Evolutionary conservation across 2,888 invertebrate genomes (phyloP).

Genomic region (Plemyria rubiginata): DNA sequence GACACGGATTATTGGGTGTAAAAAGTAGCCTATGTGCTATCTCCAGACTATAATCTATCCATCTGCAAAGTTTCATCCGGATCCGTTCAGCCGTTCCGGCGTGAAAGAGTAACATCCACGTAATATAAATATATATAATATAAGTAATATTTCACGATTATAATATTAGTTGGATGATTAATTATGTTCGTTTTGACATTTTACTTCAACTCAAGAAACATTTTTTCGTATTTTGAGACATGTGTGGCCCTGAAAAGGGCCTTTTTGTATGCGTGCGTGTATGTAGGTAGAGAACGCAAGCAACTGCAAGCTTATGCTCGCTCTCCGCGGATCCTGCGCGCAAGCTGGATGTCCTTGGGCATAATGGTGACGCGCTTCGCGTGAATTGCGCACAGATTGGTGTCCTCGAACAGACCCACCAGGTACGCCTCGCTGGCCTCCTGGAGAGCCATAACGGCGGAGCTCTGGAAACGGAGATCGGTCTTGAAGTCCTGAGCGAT

Average conservation of each 20-base stretch:
- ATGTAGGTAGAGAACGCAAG: neutral
- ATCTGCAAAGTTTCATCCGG: too few species aligned
- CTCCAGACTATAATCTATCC: too few species aligned
- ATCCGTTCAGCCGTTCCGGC: too few species aligned
- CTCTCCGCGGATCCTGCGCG: slow-evolving; percentile 98
- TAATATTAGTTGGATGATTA: too few species aligned
- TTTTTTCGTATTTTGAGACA: neutral
- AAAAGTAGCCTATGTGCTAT: too few species aligned
- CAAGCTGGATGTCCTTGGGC: slow-evolving; percentile 99
- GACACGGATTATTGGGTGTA: too few species aligned
- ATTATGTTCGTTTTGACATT: too few species aligned
- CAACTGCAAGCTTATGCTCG: slow-evolving; percentile 88
- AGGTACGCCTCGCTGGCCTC: slow-evolving; percentile 93
- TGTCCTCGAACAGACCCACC: slow-evolving; percentile 98
- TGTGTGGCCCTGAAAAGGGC: neutral
- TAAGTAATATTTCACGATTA: too few species aligned
- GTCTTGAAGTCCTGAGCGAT: slow-evolving; percentile 91
- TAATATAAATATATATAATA: too few species aligned
- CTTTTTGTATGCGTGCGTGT: neutral
- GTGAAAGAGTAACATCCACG: too few species aligned
- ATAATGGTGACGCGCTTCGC: slow-evolving; percentile 98
- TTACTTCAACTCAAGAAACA: too few species aligned
- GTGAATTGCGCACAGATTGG: slow-evolving; percentile 98
- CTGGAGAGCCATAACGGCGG: slow-evolving; percentile 88
- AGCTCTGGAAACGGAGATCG: slow-evolving; percentile 88